Percentiles rank a stretch among this genome's conserved stretches.
Conservation (phyloP, 2,888 invertebrate species). For the Tetranychus piercei region DNA sequence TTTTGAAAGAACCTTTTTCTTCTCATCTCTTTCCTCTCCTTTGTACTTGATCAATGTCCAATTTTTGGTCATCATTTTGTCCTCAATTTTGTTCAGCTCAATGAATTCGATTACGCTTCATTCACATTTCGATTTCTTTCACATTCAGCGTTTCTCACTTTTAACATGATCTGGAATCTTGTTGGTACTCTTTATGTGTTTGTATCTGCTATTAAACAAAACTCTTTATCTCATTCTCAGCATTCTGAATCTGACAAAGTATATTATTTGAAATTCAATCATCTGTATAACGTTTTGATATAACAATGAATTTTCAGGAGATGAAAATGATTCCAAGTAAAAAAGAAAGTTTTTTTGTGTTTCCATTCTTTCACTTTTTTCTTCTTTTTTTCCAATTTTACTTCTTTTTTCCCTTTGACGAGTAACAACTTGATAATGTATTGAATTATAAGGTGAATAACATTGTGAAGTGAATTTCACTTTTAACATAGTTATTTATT, state of each 20-base stretch:
- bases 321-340: neutral
- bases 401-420: no score
- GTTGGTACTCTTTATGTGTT: no score
- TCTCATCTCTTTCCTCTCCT: no score
- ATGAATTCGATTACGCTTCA: neutral
- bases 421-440: no score
- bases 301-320: neutral
- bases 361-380: neutral
- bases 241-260: neutral
- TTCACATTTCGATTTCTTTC: neutral
- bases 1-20: neutral
- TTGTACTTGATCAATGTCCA: neutral
- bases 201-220: neutral
- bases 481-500: neutral
- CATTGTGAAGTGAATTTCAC: neutral
- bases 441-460: neutral
- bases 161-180: neutral
- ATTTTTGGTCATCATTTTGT: neutral
- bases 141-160: neutral
- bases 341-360: neutral
- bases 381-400: neutral
- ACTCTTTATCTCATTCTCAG: neutral
- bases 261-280: neutral
- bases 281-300: neutral
- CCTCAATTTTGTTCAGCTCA: neutral